A percentile compares a stretch with the other conserved stretches of the same genome.
Evolutionary conservation across 2,888 invertebrate genomes (phyloP).

Genomic region (Dasysyrphus albostriatus): DNA sequence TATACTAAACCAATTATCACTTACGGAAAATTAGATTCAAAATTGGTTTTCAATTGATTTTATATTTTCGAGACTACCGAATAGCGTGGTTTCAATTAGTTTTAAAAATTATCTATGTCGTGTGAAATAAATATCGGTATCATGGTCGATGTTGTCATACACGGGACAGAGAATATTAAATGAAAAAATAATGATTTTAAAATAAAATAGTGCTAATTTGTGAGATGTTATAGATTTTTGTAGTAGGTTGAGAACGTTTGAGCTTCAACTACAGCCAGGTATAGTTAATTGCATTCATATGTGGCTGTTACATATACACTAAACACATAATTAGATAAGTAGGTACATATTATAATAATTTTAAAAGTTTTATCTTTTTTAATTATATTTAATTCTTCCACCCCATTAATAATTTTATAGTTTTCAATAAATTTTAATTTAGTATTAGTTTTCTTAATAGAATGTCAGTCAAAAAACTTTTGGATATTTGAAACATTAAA

Average conservation of each 20-base stretch:
- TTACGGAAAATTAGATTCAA: conserved; percentile 51
- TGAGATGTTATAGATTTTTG: conserved; percentile 4
- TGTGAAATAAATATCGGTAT: conserved; percentile 60
- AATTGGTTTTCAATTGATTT: conserved; percentile 49
- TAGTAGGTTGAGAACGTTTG: neutral
- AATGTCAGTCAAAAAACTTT: too few species aligned
- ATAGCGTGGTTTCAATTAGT: conserved; percentile 60
- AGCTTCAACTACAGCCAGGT: neutral
- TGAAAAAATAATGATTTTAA: neutral
- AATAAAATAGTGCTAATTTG: conserved; percentile 14
- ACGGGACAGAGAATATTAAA: neutral
- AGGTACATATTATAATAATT: too few species aligned
- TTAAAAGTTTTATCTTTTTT: too few species aligned
- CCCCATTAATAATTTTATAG: too few species aligned
- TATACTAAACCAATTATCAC: conserved; percentile 54
- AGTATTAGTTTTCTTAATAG: too few species aligned
- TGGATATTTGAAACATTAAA: too few species aligned
- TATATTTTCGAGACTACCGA: conserved; percentile 47
- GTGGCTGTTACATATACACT: neutral
- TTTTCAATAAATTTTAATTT: too few species aligned
- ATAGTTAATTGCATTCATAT: neutral
- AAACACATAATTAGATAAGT: too few species aligned
- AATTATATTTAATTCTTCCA: too few species aligned
- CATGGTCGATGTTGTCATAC: conserved; percentile 36
- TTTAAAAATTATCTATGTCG: conserved; percentile 54